Evolutionary conservation across 2,888 invertebrate species (phyloP).

Genomic region (Rapana venosa): DNA sequence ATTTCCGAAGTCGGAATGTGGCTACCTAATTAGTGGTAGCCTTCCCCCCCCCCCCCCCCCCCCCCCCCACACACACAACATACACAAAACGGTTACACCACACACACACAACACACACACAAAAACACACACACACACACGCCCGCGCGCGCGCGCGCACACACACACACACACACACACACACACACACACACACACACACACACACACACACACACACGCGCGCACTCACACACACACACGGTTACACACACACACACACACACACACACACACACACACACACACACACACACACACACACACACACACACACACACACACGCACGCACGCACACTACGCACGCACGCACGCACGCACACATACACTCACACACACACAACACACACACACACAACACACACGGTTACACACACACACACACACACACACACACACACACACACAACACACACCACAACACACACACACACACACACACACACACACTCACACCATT

Average conservation of each 20-base stretch:
- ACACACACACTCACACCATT: not conserved
- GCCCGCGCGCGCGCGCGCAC: not conserved
- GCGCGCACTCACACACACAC: not conserved
- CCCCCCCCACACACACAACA: not conserved
- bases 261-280: no score
- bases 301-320: no score
- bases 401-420: conserved; percentile 1
- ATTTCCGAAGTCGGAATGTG: no score
- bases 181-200: no score
- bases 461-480: no score
- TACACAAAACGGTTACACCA: not conserved
- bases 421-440: not conserved
- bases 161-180: not conserved
- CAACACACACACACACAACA: conserved; percentile 1
- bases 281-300: no score
- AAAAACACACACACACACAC: not conserved
- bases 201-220: not conserved
- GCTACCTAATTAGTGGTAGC: not conserved
- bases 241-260: no score
- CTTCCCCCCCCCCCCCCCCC: no score
- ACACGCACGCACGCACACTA: no score
- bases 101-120: not conserved
- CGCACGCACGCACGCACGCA: not conserved
- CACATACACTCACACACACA: not conserved
- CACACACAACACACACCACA: no score